These are phyloP conservation scores for Ceyx cyanopectus DNA, from an alignment of 2,113 vertebrate genomes.

Conservation along the genomic window DNA sequence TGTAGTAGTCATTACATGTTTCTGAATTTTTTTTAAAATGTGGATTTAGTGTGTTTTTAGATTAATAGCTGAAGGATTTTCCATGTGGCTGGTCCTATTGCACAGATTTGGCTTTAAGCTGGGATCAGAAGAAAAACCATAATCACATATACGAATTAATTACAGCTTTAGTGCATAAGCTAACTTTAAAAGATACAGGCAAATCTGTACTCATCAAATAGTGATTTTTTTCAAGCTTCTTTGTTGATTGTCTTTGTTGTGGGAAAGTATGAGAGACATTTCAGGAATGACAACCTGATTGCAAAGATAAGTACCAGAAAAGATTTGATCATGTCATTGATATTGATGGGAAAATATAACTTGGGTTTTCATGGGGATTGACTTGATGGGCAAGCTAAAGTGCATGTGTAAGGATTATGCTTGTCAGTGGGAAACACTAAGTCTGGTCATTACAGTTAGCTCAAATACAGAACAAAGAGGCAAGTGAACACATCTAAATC, in stretches of 20 bases:
- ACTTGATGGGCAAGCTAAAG: slow-evolving; percentile 57
- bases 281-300: slow-evolving; percentile 76
- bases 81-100: slow-evolving; percentile 65
- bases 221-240: slow-evolving; percentile 51
- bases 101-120: slow-evolving; percentile 66
- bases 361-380: slow-evolving; percentile 69
- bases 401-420: slow-evolving; percentile 50
- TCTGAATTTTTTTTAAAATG: slow-evolving; percentile 35
- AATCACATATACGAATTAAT: slow-evolving; percentile 70
- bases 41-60: slow-evolving; percentile 38
- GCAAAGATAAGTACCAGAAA: slow-evolving; percentile 69
- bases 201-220: slow-evolving; percentile 58
- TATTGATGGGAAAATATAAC: slow-evolving; percentile 72
- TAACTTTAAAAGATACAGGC: slow-evolving; percentile 71
- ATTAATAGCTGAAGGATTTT: slow-evolving; percentile 67
- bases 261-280: slow-evolving; percentile 77
- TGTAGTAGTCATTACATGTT: not conserved
- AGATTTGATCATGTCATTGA: slow-evolving; percentile 71
- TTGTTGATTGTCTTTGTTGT: slow-evolving; percentile 72
- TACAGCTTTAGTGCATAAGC: slow-evolving; percentile 68
- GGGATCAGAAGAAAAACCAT: slow-evolving; percentile 70
- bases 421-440: slow-evolving; percentile 53
- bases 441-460: slow-evolving; percentile 23
- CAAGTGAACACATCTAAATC: not conserved
- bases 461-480: not conserved